Base-by-base conservation (phyloP, 2,113 vertebrate species). In the Origma solitaria region DNA sequence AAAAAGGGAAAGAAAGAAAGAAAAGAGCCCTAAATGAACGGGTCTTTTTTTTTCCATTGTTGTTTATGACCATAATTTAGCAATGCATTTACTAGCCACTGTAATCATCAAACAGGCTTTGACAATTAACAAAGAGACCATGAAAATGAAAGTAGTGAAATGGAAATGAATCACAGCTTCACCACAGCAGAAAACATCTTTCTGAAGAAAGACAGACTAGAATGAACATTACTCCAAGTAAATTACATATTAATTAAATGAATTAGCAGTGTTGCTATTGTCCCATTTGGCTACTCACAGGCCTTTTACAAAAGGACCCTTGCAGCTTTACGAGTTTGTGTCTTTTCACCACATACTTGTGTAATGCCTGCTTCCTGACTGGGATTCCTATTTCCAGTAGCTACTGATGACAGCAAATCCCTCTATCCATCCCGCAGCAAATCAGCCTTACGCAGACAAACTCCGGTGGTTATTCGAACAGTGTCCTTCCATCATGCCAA, bases 191-290 rank as follows among this genome's bases (percentile, higher is more conserved):
- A 96, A 96, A 96, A 96, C 90, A 97, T 95, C 82, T 94, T 96
- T 94, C 90, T 86, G 93, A 96, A 94, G 95, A 96, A 87, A 96
- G 88, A 81, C 80, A 86, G 93, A 88, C 88, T 86, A 86, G 68
- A 96, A 92, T 94, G 93, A 94, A 86, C 76, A 81, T 64, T 90
- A 90, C 77, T 94, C 44, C 85, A 95, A 96, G 68, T 90, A 96
- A 93, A 97, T 94, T 95, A 96, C 94, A 95, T 95, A 97, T 94
- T 96, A 96, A 97, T 96, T 96, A 97, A 96, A 86, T 90, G 93
- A 96, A 97, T 96, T 96, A 96, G 94, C 94, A 96, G 80, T 75
- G 64, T 88, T 88, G 56, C 90, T 92, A 96, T 95, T 96, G 94
- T 96, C 93, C 80, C 64, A 94, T 85, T 96, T 97, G 95, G 96